Conservation (phyloP, 2,797 vertebrate species). For the Taeniopygia guttata region DNA sequence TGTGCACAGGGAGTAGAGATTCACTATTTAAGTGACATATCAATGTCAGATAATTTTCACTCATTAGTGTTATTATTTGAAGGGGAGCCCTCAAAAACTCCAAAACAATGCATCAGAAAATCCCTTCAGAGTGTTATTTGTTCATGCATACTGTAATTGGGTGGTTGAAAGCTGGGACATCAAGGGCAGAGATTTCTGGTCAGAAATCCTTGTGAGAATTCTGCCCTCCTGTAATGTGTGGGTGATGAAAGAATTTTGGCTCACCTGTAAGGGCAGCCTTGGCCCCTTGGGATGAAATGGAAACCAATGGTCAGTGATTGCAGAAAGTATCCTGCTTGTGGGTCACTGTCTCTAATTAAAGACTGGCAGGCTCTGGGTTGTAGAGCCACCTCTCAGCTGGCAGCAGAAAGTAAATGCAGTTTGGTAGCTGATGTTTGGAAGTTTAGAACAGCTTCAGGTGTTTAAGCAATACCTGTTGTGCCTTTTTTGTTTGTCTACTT, state of each 20-base stretch:
- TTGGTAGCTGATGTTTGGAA: not conserved
- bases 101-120: not conserved
- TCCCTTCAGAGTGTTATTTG: not conserved
- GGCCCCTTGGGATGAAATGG: not conserved
- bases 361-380: not conserved
- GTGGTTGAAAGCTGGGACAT: not conserved
- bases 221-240: not conserved
- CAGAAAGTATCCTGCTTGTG: slow-evolving; percentile 5
- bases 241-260: not conserved
- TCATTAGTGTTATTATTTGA: not conserved
- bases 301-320: slow-evolving; percentile 19
- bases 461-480: not conserved
- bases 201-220: not conserved
- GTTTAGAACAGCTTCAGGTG: not conserved
- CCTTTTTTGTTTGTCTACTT: not conserved
- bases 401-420: not conserved
- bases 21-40: not conserved
- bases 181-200: not conserved
- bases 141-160: not conserved
- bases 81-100: not conserved
- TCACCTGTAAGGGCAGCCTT: not conserved
- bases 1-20: not conserved
- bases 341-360: slow-evolving; percentile 28
- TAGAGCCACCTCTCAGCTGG: not conserved
- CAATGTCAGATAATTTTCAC: not conserved